Percentiles rank a stretch among this genome's conserved stretches.
Conservation (phyloP, 2,888 invertebrate genomes). For the Aelia acuminata region DNA sequence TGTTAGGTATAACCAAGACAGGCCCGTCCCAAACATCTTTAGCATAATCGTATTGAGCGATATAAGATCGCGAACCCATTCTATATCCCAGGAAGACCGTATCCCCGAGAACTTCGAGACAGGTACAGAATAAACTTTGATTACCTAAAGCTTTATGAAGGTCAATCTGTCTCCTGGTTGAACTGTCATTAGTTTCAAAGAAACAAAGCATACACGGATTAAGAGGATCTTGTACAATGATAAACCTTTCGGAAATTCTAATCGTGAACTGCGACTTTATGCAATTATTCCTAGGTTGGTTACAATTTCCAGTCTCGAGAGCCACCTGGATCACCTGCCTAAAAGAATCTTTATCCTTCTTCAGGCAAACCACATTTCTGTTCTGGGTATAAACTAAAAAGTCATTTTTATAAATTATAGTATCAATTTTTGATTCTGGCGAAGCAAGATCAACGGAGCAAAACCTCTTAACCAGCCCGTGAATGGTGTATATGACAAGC, state of each 20-base stretch:
- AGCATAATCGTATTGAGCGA: slow-evolving; percentile 19
- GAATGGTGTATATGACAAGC: slow-evolving; percentile 32
- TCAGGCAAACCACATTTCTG: slow-evolving; percentile 47
- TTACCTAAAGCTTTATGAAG: slow-evolving; percentile 54
- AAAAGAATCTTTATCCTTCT: not conserved
- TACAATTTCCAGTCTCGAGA: slow-evolving; percentile 36
- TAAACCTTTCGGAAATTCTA: slow-evolving; percentile 35
- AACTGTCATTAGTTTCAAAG: slow-evolving; percentile 36
- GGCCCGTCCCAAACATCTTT: slow-evolving; percentile 44
- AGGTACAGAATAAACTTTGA: slow-evolving; percentile 14
- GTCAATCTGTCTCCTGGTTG: slow-evolving; percentile 3
- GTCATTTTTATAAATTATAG: slow-evolving; percentile 32
- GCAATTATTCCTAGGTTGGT: slow-evolving; percentile 34
- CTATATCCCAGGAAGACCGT: slow-evolving; percentile 24
- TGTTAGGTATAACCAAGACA: not conserved
- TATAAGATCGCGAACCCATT: not conserved
- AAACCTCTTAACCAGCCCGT: not conserved
- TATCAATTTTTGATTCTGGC: slow-evolving; percentile 43
- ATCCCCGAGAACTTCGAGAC: slow-evolving; percentile 39
- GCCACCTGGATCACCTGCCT: not conserved
- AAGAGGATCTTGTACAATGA: slow-evolving; percentile 34
- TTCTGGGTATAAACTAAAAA: slow-evolving; percentile 43
- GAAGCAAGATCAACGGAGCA: slow-evolving; percentile 41
- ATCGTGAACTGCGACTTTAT: not conserved
- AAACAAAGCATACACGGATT: slow-evolving; percentile 38